These are phyloP conservation scores for Paramisgurnus dabryanus DNA, from an alignment of 2,113 vertebrate species.

Conservation along the genomic window DNA sequence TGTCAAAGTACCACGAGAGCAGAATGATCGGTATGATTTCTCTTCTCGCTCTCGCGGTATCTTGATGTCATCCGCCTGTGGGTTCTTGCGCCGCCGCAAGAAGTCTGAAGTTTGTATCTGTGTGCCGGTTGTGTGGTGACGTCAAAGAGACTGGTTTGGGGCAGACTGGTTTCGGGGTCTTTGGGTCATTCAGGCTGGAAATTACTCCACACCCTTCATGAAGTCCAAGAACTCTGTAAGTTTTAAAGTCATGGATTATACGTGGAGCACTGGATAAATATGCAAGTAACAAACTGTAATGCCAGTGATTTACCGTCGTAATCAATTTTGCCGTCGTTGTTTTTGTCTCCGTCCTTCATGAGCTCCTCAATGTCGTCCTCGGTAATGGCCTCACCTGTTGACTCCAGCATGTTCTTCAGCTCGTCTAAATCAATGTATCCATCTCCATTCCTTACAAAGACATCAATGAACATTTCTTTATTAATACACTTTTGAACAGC, in stretches of 20 bases:
- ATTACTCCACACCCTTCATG: constrained; percentile 78
- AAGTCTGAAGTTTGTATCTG: neutral
- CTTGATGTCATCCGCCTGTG: too few species aligned
- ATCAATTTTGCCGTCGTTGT: constrained; percentile 81
- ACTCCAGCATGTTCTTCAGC: constrained; percentile 75
- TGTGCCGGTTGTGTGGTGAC: neutral
- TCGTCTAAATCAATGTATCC: constrained; percentile 80
- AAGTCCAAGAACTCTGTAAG: constrained; percentile 76
- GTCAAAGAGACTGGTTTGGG: neutral
- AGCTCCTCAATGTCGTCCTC: constrained; percentile 80
- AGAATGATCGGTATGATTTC: too few species aligned
- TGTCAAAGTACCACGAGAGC: too few species aligned
- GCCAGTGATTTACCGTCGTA: constrained; percentile 71
- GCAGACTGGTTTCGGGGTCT: neutral
- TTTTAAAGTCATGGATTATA: constrained; percentile 11
- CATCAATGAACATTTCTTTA: too few species aligned
- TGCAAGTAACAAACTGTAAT: neutral
- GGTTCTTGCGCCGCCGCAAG: too few species aligned
- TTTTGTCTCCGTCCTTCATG: constrained; percentile 81
- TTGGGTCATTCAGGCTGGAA: neutral
- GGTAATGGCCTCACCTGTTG: constrained; percentile 77
- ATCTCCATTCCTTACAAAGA: constrained; percentile 71
- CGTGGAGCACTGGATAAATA: neutral
- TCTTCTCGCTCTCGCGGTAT: too few species aligned
- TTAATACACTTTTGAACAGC: too few species aligned